phyloP scores from a whole-genome alignment of 2,888 invertebrate species.

The Onchidella celtica region DNA sequence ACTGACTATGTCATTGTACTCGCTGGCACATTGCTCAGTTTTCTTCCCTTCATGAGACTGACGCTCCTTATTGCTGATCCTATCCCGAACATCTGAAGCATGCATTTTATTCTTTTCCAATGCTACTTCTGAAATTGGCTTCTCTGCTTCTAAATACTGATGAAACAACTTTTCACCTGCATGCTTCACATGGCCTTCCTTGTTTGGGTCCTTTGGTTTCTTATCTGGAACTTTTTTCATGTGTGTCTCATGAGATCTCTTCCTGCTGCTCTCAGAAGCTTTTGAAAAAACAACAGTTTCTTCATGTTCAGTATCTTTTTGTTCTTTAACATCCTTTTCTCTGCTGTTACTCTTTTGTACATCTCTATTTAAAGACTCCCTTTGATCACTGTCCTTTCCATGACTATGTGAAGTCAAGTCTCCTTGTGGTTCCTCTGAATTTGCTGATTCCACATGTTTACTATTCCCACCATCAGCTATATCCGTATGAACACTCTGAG shows the following conservation, averaged over 20 bases:
- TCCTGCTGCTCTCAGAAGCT: not conserved
- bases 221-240: not conserved
- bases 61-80: not conserved
- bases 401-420: not conserved
- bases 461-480: not conserved
- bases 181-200: not conserved
- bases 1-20: not conserved
- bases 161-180: slow-evolving; percentile 1
- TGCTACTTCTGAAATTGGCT: slow-evolving; percentile 16
- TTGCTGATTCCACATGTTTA: not conserved
- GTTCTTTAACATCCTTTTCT: not conserved
- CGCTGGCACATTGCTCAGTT: not conserved
- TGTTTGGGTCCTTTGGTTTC: not conserved
- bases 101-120: not conserved
- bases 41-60: not conserved
- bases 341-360: not conserved
- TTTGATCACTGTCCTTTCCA: not conserved
- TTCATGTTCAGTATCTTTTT: not conserved
- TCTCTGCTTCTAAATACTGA: slow-evolving; percentile 39
- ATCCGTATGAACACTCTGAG: too few species aligned
- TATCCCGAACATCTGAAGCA: not conserved
- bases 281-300: not conserved
- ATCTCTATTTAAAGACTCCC: too few species aligned
- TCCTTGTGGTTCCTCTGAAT: not conserved
- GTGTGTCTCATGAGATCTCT: not conserved